Percentiles rank a stretch among this genome's conserved stretches.
These are phyloP conservation scores for Petrocephalus sullivani DNA, from an alignment of 2,797 vertebrate species.

Conservation along the genomic window DNA sequence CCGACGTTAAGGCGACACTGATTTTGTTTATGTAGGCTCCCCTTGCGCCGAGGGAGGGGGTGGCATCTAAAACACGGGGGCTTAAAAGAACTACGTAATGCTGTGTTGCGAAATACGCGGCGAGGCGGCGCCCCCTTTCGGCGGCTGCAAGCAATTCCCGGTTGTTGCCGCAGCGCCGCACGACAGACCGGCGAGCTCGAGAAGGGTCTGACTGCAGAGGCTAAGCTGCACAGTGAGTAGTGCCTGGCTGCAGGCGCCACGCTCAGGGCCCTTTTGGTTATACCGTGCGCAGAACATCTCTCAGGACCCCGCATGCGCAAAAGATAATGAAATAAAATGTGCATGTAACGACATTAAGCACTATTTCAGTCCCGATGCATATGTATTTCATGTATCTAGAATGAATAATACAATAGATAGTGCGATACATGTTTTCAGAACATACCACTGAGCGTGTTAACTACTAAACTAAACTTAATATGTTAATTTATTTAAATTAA, in stretches of 20 bases:
- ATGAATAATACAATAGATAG: background rate
- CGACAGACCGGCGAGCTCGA: background rate
- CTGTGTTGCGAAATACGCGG: constrained; percentile 18
- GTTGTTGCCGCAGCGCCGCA: background rate
- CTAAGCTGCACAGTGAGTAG: background rate
- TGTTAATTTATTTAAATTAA: too few relatives aligned
- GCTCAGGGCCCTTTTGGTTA: background rate
- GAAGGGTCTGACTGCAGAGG: background rate
- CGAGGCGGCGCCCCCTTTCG: constrained; percentile 47
- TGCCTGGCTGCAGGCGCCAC: background rate
- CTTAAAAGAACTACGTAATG: constrained; percentile 66
- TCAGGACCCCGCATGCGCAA: background rate
- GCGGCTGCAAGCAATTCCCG: constrained; percentile 8
- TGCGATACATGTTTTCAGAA: background rate
- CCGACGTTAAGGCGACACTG: constrained; percentile 17
- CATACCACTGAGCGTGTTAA: background rate
- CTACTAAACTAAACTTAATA: background rate
- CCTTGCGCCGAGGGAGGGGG: constrained; percentile 53
- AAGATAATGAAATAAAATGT: background rate
- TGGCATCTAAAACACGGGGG: constrained; percentile 53
- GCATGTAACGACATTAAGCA: background rate
- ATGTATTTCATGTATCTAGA: background rate
- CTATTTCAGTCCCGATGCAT: background rate
- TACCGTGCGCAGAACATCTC: background rate
- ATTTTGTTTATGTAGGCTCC: constrained; percentile 56